Evolutionary conservation across 2,113 vertebrate genomes (phyloP), one percentile per base, ranked within the genome.

Genomic region (Rhadina sibilatrix): DNA sequence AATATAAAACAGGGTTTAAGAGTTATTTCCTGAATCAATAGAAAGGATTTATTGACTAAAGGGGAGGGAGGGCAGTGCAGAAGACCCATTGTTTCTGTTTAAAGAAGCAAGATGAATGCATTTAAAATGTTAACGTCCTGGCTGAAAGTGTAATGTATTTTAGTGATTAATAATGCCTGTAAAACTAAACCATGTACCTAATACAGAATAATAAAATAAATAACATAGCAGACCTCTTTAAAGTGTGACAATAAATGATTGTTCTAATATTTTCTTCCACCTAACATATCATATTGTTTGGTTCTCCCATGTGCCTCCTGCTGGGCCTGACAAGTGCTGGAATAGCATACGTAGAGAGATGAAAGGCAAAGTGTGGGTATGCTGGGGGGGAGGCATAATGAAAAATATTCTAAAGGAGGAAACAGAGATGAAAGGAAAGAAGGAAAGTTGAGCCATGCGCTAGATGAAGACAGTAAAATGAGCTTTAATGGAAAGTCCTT

Each of bases 81-180:
- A 97, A 96, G 94, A 94, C 95, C 95, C 90, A 82, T 92, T 93
- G 94, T 97, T 97, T 96, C 91, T 96, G 79, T 96, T 95, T 96
- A 95, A 98, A 97, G 97, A 92, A 35, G 19, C 89, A 94, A 97
- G 97, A 97, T 96, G 96, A 96, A 97, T 97, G 96, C 95, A 97
- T 98, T 96, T 96, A 92, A 94, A 98, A 97, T 83, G 92, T 96
- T 96, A 95, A 95, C 94, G 52, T 96, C 94, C 63, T 64, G 87
- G 77, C 61, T 93, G 91, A 92, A 95, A 94, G 87, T 70, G 57
- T 72, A 94, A 97, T 96, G 90, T 94, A 91, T 97, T 98, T 95
- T 91, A 85, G 92, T 94, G 96, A 97, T 95, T 95, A 89, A 89
- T 94, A 95, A 97, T 96, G 94, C 93, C 96, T 96, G 93, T 95